These are phyloP conservation scores for Coregonus clupeaformis DNA, from an alignment of 2,113 vertebrate species.

Conservation along the genomic window DNA sequence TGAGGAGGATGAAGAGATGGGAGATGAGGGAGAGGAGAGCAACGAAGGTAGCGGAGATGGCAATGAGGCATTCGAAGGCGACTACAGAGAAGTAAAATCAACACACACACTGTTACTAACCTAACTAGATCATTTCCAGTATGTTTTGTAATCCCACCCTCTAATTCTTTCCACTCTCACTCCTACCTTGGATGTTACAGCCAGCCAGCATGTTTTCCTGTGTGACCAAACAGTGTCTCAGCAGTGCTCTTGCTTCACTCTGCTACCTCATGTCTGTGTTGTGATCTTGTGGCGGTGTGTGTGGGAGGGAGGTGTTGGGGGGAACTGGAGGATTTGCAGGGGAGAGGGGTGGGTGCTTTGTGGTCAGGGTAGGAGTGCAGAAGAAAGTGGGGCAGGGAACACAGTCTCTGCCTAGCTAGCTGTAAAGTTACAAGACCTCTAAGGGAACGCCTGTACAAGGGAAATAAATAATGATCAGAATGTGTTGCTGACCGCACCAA, in stretches of 20 bases:
- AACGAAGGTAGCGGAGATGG: conserved; percentile 90
- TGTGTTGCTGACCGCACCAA: conserved; percentile 11
- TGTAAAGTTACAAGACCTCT: not conserved
- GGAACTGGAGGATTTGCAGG: not conserved
- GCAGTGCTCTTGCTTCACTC: not conserved
- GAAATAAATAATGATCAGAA: conserved; percentile 33
- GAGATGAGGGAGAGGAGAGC: conserved; percentile 92
- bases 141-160: conserved; percentile 12
- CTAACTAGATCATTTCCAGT: conserved; percentile 5
- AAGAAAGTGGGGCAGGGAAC: not conserved
- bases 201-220: not conserved
- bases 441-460: not conserved
- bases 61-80: conserved; percentile 89
- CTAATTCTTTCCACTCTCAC: conserved; percentile 41
- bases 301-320: not conserved
- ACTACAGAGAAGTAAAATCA: conserved; percentile 83
- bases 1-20: conserved; percentile 87
- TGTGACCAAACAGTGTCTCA: conserved; percentile 52
- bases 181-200: not conserved
- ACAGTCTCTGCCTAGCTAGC: not conserved
- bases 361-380: conserved; percentile 5
- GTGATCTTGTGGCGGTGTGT: not conserved
- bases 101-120: not conserved
- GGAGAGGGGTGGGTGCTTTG: conserved; percentile 6
- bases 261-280: not conserved